Evolutionary conservation across 2,888 invertebrate genomes (phyloP).

Genomic region (Netelia virgata): DNA sequence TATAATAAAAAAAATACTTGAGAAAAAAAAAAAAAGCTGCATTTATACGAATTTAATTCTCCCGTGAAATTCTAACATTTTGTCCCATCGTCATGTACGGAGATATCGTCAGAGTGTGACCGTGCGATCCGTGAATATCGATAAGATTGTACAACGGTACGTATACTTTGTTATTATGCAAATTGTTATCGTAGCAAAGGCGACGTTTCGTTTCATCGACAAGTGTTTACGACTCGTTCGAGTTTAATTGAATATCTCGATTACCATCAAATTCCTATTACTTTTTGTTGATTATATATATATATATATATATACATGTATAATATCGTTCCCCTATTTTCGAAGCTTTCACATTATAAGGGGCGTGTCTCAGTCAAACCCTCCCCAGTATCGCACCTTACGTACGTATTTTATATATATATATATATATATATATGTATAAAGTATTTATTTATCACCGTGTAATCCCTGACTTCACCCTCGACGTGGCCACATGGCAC

Average conservation of each 20-base stretch:
- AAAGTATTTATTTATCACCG: slow-evolving; percentile 84
- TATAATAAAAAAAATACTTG: slow-evolving; percentile 51
- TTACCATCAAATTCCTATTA: slow-evolving; percentile 60
- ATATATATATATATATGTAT: slow-evolving; percentile 18
- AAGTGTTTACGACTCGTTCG: slow-evolving; percentile 50
- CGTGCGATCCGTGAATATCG: not conserved
- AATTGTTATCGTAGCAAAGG: not conserved
- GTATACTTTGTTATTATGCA: not conserved
- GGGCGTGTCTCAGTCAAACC: slow-evolving; percentile 62
- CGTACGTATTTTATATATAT: too few species aligned
- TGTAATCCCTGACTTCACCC: slow-evolving; percentile 84
- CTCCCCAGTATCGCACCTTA: slow-evolving; percentile 54
- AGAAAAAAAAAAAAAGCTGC: slow-evolving; percentile 40
- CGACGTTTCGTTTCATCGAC: slow-evolving; percentile 32
- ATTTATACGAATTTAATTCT: slow-evolving; percentile 16
- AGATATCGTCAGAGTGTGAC: too few species aligned
- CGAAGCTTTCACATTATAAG: slow-evolving; percentile 36
- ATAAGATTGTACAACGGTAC: not conserved
- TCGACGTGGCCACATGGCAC: slow-evolving; percentile 83
- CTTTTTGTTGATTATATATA: not conserved
- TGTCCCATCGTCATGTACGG: not conserved
- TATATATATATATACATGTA: slow-evolving; percentile 13
- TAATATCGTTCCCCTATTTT: slow-evolving; percentile 42
- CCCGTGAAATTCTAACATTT: not conserved
- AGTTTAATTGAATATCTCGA: slow-evolving; percentile 42